phyloP scores from a whole-genome alignment of 2,113 vertebrate genomes.

The Ochotona princeps region DNA sequence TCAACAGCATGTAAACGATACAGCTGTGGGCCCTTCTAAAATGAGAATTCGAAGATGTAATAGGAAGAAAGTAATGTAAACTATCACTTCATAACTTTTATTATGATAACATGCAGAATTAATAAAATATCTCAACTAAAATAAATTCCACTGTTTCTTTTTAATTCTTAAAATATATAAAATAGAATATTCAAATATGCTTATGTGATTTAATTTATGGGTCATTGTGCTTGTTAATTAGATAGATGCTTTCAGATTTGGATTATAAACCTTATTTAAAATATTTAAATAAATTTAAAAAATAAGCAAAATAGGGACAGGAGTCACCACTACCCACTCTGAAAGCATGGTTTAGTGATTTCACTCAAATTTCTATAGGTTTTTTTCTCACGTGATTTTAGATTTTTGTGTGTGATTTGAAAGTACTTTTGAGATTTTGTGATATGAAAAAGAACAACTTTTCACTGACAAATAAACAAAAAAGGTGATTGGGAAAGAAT shows the following conservation, averaged over 20 bases:
- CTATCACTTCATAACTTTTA: neutral
- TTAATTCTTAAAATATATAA: neutral
- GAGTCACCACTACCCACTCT: too few species aligned
- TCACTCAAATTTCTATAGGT: too few species aligned
- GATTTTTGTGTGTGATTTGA: too few species aligned
- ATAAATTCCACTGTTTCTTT: neutral
- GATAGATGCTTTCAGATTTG: neutral
- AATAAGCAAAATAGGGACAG: too few species aligned
- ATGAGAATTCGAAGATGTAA: neutral
- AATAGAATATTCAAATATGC: neutral
- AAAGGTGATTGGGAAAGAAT: too few species aligned
- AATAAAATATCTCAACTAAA: neutral
- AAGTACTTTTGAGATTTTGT: too few species aligned
- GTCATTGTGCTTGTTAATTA: neutral
- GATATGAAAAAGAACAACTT: too few species aligned
- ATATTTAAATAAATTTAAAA: too few species aligned
- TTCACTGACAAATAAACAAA: too few species aligned
- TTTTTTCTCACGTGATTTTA: too few species aligned
- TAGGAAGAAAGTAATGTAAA: neutral
- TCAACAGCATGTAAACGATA: neutral
- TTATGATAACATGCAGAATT: neutral
- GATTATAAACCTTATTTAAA: neutral
- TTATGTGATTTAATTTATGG: neutral
- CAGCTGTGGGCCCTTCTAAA: neutral
- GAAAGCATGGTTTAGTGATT: too few species aligned